Evolutionary conservation across 2,888 invertebrate genomes (phyloP), one percentile per base, ranked within the genome.

Genomic region (Stenotaenia linearis): DNA sequence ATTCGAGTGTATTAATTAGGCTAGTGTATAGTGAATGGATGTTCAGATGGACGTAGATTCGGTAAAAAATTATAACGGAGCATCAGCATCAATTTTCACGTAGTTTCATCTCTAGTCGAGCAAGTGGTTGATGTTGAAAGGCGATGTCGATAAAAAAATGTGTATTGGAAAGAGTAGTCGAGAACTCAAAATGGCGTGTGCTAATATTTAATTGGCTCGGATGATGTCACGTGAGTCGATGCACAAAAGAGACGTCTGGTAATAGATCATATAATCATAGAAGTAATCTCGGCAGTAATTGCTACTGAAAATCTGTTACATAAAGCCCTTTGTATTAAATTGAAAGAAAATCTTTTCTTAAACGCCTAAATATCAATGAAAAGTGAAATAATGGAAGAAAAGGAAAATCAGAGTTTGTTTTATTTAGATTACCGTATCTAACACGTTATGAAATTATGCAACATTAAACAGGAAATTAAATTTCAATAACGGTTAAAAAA

Each of bases 11-110:
- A 69, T 0, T 69, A 28, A 15, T 25, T 69, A n/a, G 10, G 69
- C 69, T 69, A 69, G 28, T 69, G 69, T 28, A 69, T 69, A 69
- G 69, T 69, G 25, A 69, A 69, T 15, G 28, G 69, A 69, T 69
- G 69, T 69, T 25, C 69, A 69, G 69, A 69, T 69, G 69, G 69
- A 69, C 69, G 69, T 69, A 69, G 69, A 69, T 69, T 69, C 69
- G 69, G 25, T 25, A 23, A 28, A 69, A 25, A 69, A 69, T 69
- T 69, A 28, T 69, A 69, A 28, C 28, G 28, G 28, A 69, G 69
- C 69, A 69, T 69, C 69, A 28, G 69, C 69, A 28, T 69, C 69
- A 69, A 69, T 69, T 69, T 69, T 69, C 69, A 25, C 69, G 28
- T 28, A 69, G 23, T 69, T 69, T 12, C 69, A 69, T 69, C 69